Evolutionary conservation across 1,140 invertebrate species (phyloP), one percentile per base, ranked within the genome.

Genomic region (Homalodisca vitripennis): DNA sequence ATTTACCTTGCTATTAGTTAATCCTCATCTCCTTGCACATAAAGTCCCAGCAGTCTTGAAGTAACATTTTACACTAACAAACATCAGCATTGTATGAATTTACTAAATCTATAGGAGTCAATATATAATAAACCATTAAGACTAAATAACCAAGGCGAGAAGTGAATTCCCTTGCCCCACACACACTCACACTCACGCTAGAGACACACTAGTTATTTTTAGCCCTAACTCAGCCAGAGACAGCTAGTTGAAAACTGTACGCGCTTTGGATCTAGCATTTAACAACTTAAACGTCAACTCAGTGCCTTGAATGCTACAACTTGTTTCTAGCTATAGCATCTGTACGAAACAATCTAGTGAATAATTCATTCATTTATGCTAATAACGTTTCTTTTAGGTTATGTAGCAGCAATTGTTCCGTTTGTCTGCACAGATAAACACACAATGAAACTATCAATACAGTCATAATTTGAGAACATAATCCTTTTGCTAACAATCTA

Each of bases 191-290:
- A 60, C 55, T 60, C 63, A 66, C 41, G 34, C 41, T 66, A 17
- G 32, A 66, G 63, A 66, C 63, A 46, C 30, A 66, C 63, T 66
- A 27, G 63, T 47, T 66, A 66, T 66, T 66, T 66, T 66, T 66
- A 66, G 63, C 63, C 41, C 17, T 46, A 66, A 66, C 63, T 66
- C 63, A 66, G 63, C 63, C 63, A 22, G 63, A 66, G 63, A 66
- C 63, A 66, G 63, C 63, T 47, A 66, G 63, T 66, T 46, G 32
- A 41, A 66, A 66, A 66, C 27, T 60, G 55, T 27, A 60, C 55
- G 29, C 55, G 55, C 55, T 27, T 60, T 60, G 55, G 26, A 22
- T 6, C 55, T 51, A 51, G 17, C 34, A 10, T 6, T 41, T 53
- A 60, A 26, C 26, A 60, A 60, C 26, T 10, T 10, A 6, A 41